Evolutionary conservation across 2,888 invertebrate species (phyloP), one percentile per base, ranked within the genome.

Genomic region (Oscheius sp.): DNA sequence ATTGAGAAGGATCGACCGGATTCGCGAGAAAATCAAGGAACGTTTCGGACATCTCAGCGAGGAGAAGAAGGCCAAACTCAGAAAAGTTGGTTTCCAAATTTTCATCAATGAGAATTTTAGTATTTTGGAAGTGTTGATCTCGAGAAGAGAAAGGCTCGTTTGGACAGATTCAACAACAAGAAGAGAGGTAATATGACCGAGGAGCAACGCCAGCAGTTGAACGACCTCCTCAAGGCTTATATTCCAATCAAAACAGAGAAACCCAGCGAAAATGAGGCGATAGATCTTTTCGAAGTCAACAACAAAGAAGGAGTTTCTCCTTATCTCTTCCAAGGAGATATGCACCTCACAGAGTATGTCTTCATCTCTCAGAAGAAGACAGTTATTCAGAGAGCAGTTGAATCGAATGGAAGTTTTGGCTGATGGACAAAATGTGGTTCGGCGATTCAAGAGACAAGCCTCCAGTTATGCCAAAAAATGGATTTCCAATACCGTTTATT

Each of bases 401-500:
- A 15, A 33, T 12, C 12, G 27, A 17, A 15, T 52, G 29, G 33
- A 25, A 34, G 52, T 29, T 34, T 25, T 52, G n/a, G 23, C 31
- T 15, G 29, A 63, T 10, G 63, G 33, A 3, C 31, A 57, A 17
- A 52, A 33, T 29, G 42, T 23, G 5, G n/a, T 6, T 0, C 46
- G 5, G 10, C 23, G 76, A 17, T 58, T 68, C 23, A 77, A 77
- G 42, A 27, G 77, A 29, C 75, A 75, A 55, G 65, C 73, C 23
- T 37, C 58, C n/a, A 75, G 53, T 15, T n/a, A 48, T 8, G 69
- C 67, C 29, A 31, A 37, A 12, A 67, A 63, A 20, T 77, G 77
- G 77, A 66, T 73, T 1, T 27, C 39, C 3, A 75, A 75, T 17
- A 65, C 48, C 17, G 67, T 77, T 20, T 65, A 73, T 52, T 77